phyloP scores from a whole-genome alignment of 1,140 invertebrate genomes.

The Scaptomyza hsui region DNA sequence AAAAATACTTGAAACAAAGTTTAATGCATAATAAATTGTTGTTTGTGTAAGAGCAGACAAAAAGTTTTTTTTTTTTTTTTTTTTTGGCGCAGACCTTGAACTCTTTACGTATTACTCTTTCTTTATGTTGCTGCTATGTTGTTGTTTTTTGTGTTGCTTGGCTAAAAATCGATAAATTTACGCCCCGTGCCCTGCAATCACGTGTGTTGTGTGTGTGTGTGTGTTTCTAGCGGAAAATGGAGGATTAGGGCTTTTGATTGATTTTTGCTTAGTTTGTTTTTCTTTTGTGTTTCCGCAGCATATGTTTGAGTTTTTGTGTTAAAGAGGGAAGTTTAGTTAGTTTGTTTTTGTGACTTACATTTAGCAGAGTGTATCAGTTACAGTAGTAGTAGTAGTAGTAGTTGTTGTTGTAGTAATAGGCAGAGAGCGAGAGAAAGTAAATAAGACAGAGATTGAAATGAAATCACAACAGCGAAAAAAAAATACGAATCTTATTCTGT shows the following conservation, averaged over 20 bases:
- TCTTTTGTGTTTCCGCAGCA: conserved; percentile 36
- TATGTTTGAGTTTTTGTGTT: conserved; percentile 43
- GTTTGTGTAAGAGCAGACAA: conserved; percentile 2
- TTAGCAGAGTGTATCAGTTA: conserved; percentile 48
- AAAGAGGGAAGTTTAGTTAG: conserved; percentile 20
- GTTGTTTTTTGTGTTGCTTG: conserved; percentile 10
- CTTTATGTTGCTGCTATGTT: background rate
- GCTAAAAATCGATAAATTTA: conserved; percentile 61
- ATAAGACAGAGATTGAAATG: conserved; percentile 28
- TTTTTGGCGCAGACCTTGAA: conserved; percentile 58
- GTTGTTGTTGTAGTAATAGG: conserved; percentile 37
- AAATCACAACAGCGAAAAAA: conserved; percentile 35
- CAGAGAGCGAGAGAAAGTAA: conserved; percentile 29
- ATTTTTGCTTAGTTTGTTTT: conserved; percentile 54
- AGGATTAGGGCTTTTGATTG: conserved; percentile 38
- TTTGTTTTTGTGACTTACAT: conserved; percentile 58
- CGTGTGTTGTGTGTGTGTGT: background rate
- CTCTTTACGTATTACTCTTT: conserved; percentile 34
- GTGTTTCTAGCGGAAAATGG: background rate
- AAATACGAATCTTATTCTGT: conserved; percentile 8
- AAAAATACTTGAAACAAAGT: background rate
- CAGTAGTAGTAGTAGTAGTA: conserved; percentile 11
- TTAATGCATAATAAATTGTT: conserved; percentile 40
- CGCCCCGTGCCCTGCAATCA: conserved; percentile 13
- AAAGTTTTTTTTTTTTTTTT: background rate